Evolutionary conservation across 1,140 invertebrate species (phyloP), one percentile per base, ranked within the genome.

Genomic region (Lanistes nyassanus): DNA sequence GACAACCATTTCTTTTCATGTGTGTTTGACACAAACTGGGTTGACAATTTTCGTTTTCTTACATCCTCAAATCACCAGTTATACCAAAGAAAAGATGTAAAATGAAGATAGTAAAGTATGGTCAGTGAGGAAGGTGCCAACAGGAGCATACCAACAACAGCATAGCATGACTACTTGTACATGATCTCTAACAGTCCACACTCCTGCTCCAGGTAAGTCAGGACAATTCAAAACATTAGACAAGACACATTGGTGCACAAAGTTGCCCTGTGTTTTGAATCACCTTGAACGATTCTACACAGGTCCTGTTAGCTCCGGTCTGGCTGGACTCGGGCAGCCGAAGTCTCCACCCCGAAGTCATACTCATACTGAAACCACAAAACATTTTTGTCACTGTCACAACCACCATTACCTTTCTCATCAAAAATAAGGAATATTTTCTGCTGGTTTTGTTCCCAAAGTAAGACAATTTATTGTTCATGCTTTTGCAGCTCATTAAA

Each of bases 321-420:
- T 42, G 70, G 70, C 36, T 72, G 55, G 31, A 72, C 36, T 5
- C 70, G 42, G 16, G 53, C 55, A 16, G 75, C 75, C 13, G 66
- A 53, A 13, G 55, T 66, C 56, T 76, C 75, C 75, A 70, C 39
- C 4, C 34, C 31, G 42, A 76, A 76, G 36, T 76, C 66, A 37
- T 76, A 76, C n/a, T 76, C 42, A 55, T 76, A 76, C 75, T 76
- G 75, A 11, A 70, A 42, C 60, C 6, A 69, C n/a, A 68, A 58
- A 29, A 60, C 19, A 47, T 21, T 39, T n/a, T 39, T 39, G 3
- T 42, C n/a, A 19, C 19, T 16, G 21, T 37, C 37, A 0, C 23
- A 26, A 6, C 4, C 21, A n/a, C 2, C 36, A 39, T n/a, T 39
- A 39, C 23, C 3, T 23, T 23, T 67, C 21, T 3, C 34, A 39